Percentiles rank a stretch among this genome's conserved stretches.
Conservation (phyloP, 2,113 vertebrate species). For the Phylloscopus whistleri region DNA sequence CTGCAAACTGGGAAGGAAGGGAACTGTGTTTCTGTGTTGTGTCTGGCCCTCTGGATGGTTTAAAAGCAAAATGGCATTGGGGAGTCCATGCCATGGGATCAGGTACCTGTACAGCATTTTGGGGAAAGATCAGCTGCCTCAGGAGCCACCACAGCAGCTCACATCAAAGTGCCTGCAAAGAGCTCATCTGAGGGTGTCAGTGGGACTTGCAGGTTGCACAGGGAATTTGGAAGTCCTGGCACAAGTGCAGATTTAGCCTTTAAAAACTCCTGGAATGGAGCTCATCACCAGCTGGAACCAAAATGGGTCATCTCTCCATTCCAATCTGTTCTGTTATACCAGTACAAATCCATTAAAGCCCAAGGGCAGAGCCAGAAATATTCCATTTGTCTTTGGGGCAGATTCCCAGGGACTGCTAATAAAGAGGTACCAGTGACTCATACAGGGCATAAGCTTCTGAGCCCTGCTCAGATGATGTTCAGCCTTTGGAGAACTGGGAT, state of each 20-base stretch:
- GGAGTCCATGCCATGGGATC: not conserved
- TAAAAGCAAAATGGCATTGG: not conserved
- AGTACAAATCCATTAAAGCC: not conserved
- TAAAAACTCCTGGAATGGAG: not conserved
- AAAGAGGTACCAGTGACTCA: slow-evolving; percentile 43
- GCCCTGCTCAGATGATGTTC: slow-evolving; percentile 1
- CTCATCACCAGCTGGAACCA: not conserved
- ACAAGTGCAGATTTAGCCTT: not conserved
- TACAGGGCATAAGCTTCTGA: not conserved
- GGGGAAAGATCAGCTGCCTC: not conserved
- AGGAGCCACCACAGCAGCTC: not conserved
- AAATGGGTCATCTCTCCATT: slow-evolving; percentile 2
- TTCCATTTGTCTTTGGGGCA: not conserved
- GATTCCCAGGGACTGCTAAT: not conserved
- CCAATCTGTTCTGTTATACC: not conserved
- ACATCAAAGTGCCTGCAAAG: not conserved
- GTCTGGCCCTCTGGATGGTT: not conserved
- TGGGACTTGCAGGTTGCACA: not conserved
- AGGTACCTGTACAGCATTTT: not conserved
- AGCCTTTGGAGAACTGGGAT: not conserved
- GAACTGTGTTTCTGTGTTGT: not conserved
- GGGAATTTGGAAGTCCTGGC: not conserved
- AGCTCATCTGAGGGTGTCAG: not conserved
- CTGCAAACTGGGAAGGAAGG: not conserved
- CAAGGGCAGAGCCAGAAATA: slow-evolving; percentile 26